These are phyloP conservation scores for Mesocentrotus franciscanus DNA, from an alignment of 53 echinoderm and acorn worm species.

Conservation along the genomic window DNA sequence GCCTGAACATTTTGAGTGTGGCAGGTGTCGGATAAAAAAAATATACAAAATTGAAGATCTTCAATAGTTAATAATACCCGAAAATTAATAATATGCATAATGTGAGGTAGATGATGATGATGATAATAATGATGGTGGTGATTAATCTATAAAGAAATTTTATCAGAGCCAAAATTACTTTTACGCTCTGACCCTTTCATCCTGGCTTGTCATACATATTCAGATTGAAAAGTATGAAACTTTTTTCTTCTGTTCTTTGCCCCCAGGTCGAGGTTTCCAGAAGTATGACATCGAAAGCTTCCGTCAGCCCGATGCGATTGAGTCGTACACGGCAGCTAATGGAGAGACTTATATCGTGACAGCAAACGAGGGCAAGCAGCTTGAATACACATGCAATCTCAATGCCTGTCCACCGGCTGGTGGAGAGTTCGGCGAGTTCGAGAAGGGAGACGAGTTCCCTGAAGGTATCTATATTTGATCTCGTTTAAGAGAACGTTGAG, in stretches of 20 bases:
- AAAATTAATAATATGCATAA: too few species aligned
- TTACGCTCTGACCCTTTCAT: not conserved
- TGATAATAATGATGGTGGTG: too few species aligned
- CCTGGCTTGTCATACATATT: too few species aligned
- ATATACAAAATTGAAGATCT: too few species aligned
- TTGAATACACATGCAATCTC: constrained; percentile 60
- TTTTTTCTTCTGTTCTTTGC: not conserved
- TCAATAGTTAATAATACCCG: too few species aligned
- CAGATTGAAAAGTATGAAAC: too few species aligned
- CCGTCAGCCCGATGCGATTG: constrained; percentile 80
- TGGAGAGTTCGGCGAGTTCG: constrained; percentile 57
- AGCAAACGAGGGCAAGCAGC: constrained; percentile 77
- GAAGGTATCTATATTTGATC: constrained; percentile 57
- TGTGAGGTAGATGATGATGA: too few species aligned
- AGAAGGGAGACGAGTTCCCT: constrained; percentile 64
- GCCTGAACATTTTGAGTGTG: not conserved
- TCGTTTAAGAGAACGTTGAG: too few species aligned
- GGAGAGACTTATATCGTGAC: constrained; percentile 76
- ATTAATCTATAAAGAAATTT: not conserved
- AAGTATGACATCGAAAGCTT: constrained; percentile 77
- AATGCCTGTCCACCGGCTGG: constrained; percentile 69
- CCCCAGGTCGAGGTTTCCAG: constrained; percentile 62
- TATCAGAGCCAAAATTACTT: not conserved
- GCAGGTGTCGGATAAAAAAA: not conserved
- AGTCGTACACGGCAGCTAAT: constrained; percentile 66